Evolutionary conservation across 2,113 vertebrate species (phyloP), one percentile per base, ranked within the genome.

Genomic region (Patagioenas fasciata): DNA sequence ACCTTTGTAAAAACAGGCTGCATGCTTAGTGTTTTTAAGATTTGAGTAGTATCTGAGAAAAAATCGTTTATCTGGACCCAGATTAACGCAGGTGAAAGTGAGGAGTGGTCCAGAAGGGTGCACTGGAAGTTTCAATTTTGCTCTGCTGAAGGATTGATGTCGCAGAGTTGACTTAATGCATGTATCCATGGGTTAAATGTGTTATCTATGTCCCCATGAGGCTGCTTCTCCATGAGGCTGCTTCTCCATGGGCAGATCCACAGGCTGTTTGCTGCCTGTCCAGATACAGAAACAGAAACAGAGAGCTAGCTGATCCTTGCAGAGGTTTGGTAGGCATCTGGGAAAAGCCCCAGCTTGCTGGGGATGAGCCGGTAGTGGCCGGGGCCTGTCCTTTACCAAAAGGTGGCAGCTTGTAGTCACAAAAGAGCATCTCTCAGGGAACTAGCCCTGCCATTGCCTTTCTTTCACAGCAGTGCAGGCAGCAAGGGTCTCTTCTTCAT

Each of bases 401-500:
- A 95, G 89, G 29, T 94, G 91, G 95, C 95, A 96, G 96, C 87
- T 96, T 2, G 2, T 65, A 25, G 85, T 72, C 53, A 73, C 31
- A 21, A 40, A 64, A 83, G 80, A 82, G 62, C 47, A 29, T 88
- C 66, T 54, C 42, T 50, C 5, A 1, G 29, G 48, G 24, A 83
- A 12, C 9, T 11, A 40, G 79, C 70, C 29, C 53, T 80, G 53
- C 62, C 19, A 12, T n/a, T 0, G 3, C 50, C 7, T 62, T 58
- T 54, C 9, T 58, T 74, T 75, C 71, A 54, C 47, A 91, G 86
- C 64, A 88, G 2, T n/a, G 91, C 64, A 62, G 61, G 48, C 81
- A 75, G 47, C 58, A 28, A 3, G 31, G 85, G 31, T 69, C 34
- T 65, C 48, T 60, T 31, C 21, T 60, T 28, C 18, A 8, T 21